Percentiles rank a stretch among this genome's conserved stretches.
Evolutionary conservation across 2,888 invertebrate genomes (phyloP).

Genomic region (Phanerotoma sp.): DNA sequence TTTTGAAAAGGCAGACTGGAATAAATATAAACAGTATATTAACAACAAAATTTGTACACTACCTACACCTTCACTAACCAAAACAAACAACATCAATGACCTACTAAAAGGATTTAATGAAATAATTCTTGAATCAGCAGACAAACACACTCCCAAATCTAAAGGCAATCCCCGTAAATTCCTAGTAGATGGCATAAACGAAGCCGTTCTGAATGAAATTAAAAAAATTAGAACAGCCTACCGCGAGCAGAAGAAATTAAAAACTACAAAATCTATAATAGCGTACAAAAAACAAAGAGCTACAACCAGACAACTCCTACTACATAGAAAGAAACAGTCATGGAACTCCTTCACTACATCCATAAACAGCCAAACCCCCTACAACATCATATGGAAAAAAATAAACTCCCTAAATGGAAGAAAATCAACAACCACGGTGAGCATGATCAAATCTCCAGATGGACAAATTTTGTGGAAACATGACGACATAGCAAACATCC

Average conservation of each 20-base stretch:
- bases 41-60: too few species aligned
- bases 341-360: constrained; percentile 16
- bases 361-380: neutral
- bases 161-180: neutral
- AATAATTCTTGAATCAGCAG: too few species aligned
- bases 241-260: constrained; percentile 11
- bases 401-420: constrained; percentile 1
- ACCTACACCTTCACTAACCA: too few species aligned
- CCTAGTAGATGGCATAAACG: too few species aligned
- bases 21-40: too few species aligned
- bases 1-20: too few species aligned
- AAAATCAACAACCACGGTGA: neutral
- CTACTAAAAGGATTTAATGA: too few species aligned
- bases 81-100: too few species aligned
- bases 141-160: too few species aligned
- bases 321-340: constrained; percentile 24
- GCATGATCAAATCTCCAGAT: neutral
- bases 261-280: constrained; percentile 22
- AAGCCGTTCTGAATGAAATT: constrained; percentile 2
- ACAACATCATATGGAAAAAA: neutral
- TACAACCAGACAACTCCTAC: constrained; percentile 19
- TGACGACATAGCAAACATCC: too few species aligned
- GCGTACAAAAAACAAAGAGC: constrained; percentile 27
- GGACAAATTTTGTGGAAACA: too few species aligned
- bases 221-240: constrained; percentile 22